These are phyloP conservation scores for Incurvaria masculella DNA, from an alignment of 2,888 invertebrate genomes.

Conservation along the genomic window DNA sequence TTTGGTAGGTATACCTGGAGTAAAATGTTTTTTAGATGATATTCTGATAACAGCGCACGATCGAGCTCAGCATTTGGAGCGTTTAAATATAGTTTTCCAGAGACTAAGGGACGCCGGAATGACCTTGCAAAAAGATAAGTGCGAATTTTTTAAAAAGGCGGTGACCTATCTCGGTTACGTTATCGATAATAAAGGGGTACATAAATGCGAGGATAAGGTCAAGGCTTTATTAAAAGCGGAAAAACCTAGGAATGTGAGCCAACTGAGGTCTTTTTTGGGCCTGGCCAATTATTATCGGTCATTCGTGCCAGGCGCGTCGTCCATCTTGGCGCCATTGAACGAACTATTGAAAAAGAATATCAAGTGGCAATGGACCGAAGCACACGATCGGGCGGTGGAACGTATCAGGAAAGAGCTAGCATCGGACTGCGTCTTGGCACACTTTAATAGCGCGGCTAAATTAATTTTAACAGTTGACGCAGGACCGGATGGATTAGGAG, in stretches of 20 bases:
- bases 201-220: slow-evolving; percentile 1
- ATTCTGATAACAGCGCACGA: slow-evolving; percentile 8
- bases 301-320: slow-evolving; percentile 1
- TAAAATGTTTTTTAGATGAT: slow-evolving; percentile 9
- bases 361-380: background rate
- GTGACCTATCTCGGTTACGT: slow-evolving; percentile 8
- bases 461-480: slow-evolving; percentile 19
- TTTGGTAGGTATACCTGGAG: slow-evolving; percentile 7
- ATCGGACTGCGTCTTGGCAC: slow-evolving; percentile 15
- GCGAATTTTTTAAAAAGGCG: slow-evolving; percentile 13
- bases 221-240: slow-evolving; percentile 1
- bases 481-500: slow-evolving; percentile 16
- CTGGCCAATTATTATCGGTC: slow-evolving; percentile 4
- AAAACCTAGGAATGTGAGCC: slow-evolving; percentile 1
- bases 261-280: slow-evolving; percentile 4
- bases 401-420: slow-evolving; percentile 4
- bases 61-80: background rate
- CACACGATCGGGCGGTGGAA: background rate
- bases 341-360: slow-evolving; percentile 1
- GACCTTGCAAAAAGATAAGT: slow-evolving; percentile 13
- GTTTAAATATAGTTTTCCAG: background rate
- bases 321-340: slow-evolving; percentile 1
- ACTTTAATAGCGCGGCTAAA: slow-evolving; percentile 15
- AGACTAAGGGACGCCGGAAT: slow-evolving; percentile 15
- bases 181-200: slow-evolving; percentile 6